A percentile compares a stretch with the other conserved stretches of the same genome.
These are phyloP conservation scores for Okamejei kenojei DNA, from an alignment of 2,797 vertebrate species.

Conservation along the genomic window DNA sequence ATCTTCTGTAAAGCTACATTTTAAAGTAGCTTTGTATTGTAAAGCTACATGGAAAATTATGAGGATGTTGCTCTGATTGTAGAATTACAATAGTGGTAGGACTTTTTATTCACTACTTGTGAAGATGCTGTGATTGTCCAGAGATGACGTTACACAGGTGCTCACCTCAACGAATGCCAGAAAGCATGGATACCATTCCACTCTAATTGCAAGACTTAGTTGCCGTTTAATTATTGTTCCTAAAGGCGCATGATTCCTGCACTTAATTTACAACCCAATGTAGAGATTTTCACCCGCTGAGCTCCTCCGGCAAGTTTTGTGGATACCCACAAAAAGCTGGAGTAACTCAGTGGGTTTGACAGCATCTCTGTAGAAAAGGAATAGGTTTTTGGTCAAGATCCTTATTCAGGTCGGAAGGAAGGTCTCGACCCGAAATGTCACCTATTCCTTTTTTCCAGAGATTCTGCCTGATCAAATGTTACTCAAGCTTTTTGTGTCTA, in stretches of 20 bases:
- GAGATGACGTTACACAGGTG: background rate
- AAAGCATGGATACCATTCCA: background rate
- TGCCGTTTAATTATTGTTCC: background rate
- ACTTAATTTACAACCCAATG: background rate
- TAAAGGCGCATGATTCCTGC: background rate
- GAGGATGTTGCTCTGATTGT: background rate
- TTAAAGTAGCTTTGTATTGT: too few species aligned
- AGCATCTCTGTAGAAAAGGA: too few species aligned
- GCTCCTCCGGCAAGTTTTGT: too few species aligned
- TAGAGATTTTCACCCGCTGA: background rate
- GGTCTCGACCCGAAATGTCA: too few species aligned
- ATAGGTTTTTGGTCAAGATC: too few species aligned
- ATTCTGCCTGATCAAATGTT: too few species aligned
- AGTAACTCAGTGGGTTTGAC: too few species aligned
- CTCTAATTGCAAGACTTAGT: background rate
- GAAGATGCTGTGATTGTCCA: background rate
- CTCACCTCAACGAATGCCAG: background rate
- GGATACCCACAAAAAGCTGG: too few species aligned
- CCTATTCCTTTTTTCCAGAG: too few species aligned
- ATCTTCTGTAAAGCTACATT: too few species aligned
- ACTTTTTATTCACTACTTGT: background rate
- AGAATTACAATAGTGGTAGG: background rate
- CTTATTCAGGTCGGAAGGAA: too few species aligned
- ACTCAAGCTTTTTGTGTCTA: too few species aligned
- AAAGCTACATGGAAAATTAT: background rate